phyloP scores from a whole-genome alignment of 1,140 invertebrate genomes.

The Penaeus indicus region DNA sequence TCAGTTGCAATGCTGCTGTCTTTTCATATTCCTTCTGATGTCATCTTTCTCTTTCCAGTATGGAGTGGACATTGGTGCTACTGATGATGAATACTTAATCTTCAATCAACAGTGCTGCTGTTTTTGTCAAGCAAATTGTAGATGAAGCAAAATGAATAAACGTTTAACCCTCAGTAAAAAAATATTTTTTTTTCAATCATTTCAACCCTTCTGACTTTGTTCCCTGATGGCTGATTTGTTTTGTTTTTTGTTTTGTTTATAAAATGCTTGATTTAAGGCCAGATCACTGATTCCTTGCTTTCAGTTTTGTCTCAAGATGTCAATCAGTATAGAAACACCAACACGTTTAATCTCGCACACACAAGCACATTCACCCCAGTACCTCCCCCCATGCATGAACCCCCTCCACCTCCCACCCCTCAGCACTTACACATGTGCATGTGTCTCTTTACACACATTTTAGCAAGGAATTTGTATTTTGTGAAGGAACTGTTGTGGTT shows the following conservation, averaged over 20 bases:
- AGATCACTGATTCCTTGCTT: no score
- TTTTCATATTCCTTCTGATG: conserved; percentile 45
- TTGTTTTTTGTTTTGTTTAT: background rate
- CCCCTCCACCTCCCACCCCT: no score
- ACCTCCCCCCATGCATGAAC: no score
- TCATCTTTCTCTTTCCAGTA: conserved; percentile 58
- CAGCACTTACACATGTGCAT: no score
- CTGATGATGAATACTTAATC: conserved; percentile 52
- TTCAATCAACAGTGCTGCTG: conserved; percentile 51
- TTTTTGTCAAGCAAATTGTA: background rate
- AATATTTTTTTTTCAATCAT: conserved; percentile 6
- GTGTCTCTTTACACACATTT: no score
- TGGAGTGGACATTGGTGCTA: conserved; percentile 29
- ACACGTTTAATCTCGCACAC: no score
- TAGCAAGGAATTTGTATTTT: no score
- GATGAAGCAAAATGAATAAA: conserved; percentile 20
- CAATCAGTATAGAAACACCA: no score
- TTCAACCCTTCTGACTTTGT: conserved; percentile 53
- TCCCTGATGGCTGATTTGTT: conserved; percentile 31
- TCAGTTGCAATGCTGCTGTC: conserved; percentile 32
- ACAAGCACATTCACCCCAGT: no score
- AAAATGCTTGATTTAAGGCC: background rate
- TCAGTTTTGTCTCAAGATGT: no score
- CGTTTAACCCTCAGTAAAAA: background rate
- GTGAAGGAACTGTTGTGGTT: no score